Percentiles rank a stretch among this genome's conserved stretches.
Conservation (phyloP, 2,113 vertebrate species). For the Narcine bancroftii region DNA sequence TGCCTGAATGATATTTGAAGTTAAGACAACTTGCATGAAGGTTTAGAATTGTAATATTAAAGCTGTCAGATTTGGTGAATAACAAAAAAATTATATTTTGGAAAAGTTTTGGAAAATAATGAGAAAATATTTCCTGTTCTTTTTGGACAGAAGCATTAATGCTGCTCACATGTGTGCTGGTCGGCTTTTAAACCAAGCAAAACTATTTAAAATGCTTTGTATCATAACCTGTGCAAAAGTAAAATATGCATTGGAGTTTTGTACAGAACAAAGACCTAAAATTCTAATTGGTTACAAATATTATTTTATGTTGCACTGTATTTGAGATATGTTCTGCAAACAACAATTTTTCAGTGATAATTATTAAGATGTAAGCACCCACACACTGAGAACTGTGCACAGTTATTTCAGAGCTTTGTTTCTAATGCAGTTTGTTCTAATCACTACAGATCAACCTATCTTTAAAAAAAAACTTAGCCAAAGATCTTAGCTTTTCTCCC, state of each 20-base stretch:
- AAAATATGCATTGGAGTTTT: neutral
- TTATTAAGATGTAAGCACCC: neutral
- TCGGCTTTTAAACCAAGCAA: neutral
- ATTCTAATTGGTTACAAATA: neutral
- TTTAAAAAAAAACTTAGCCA: neutral
- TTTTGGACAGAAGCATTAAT: neutral
- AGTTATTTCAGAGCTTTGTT: neutral
- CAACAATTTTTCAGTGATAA: neutral
- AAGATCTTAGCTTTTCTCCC: slow-evolving; percentile 10
- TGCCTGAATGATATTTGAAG: neutral
- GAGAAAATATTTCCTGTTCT: neutral
- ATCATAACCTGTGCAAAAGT: neutral
- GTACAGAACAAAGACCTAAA: neutral
- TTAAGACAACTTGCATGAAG: neutral
- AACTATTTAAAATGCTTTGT: neutral
- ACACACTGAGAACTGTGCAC: neutral
- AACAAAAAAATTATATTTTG: neutral
- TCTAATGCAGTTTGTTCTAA: neutral
- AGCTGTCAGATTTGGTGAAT: neutral
- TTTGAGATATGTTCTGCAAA: neutral
- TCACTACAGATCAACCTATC: neutral
- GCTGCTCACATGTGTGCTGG: neutral
- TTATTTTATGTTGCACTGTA: neutral
- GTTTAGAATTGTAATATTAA: neutral
- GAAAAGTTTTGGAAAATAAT: neutral